Evolutionary conservation across 2,113 vertebrate genomes (phyloP).

Genomic region (Leptobrachium leishanense): DNA sequence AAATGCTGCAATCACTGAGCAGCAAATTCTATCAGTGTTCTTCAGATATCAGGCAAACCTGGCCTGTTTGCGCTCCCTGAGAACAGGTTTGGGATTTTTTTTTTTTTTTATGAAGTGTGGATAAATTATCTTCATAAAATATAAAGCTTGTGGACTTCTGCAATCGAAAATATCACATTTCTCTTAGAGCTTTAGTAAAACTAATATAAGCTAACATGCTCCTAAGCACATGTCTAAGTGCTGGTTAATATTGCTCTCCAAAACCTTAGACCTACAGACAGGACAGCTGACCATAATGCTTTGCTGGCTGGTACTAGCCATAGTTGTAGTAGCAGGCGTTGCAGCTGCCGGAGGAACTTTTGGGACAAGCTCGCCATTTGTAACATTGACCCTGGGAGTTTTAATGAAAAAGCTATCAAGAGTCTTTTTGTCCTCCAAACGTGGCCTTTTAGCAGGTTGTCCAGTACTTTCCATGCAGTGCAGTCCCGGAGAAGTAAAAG

Average conservation of each 20-base stretch:
- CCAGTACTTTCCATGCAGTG: slow-evolving; percentile 5
- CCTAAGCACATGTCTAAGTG: slow-evolving; percentile 86
- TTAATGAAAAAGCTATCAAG: slow-evolving; percentile 60
- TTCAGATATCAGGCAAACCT: no score
- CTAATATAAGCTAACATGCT: background rate
- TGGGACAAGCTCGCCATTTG: background rate
- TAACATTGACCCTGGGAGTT: slow-evolving; percentile 16
- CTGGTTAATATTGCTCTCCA: slow-evolving; percentile 79
- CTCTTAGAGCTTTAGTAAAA: no score
- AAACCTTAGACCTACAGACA: slow-evolving; percentile 73
- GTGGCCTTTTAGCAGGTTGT: slow-evolving; percentile 50
- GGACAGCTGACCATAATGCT: slow-evolving; percentile 77
- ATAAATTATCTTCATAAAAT: no score
- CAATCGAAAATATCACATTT: no score
- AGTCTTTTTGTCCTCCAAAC: slow-evolving; percentile 54
- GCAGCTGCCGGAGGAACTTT: background rate
- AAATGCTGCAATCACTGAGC: no score
- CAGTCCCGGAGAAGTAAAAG: slow-evolving; percentile 9
- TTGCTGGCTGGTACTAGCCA: background rate
- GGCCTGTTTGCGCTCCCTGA: no score
- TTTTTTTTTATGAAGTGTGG: no score
- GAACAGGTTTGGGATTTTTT: no score
- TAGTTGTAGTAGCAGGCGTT: background rate
- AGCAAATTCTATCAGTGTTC: no score
- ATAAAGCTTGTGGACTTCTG: no score